phyloP scores from a whole-genome alignment of 2,888 invertebrate species.

The Drosophila antonietae region DNA sequence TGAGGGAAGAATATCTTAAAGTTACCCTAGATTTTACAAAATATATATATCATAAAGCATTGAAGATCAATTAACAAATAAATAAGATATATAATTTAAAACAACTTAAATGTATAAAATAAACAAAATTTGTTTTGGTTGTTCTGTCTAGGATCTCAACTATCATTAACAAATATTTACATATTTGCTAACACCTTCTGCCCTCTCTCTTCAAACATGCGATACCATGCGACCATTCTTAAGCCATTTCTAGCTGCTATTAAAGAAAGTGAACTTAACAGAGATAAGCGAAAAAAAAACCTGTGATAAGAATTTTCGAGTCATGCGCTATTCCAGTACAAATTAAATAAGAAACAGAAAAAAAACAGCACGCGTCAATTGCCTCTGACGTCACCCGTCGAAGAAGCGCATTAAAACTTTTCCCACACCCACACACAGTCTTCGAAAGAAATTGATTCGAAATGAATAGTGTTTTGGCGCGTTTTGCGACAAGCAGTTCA shows the following conservation, averaged over 20 bases:
- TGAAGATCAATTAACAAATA: not conserved
- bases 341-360: not conserved
- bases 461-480: constrained; percentile 38
- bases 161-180: not conserved
- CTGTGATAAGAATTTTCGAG: constrained; percentile 29
- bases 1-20: not conserved
- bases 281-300: not conserved
- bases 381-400: constrained; percentile 31
- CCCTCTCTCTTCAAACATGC: not conserved
- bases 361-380: constrained; percentile 22
- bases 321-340: constrained; percentile 36
- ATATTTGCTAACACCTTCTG: not conserved
- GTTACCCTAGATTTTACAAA: constrained; percentile 13
- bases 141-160: not conserved
- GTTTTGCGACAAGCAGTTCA: constrained; percentile 43
- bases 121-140: too few species aligned
- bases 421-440: constrained; percentile 22
- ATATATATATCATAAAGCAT: not conserved
- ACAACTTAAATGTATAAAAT: too few species aligned
- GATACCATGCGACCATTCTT: not conserved
- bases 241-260: not conserved
- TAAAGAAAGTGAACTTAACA: constrained; percentile 33
- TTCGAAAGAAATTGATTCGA: constrained; percentile 34
- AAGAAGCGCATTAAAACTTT: not conserved
- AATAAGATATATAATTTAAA: not conserved